Base-by-base conservation (phyloP, 2,888 invertebrate genomes). In the Nemapogon koenigi region DNA sequence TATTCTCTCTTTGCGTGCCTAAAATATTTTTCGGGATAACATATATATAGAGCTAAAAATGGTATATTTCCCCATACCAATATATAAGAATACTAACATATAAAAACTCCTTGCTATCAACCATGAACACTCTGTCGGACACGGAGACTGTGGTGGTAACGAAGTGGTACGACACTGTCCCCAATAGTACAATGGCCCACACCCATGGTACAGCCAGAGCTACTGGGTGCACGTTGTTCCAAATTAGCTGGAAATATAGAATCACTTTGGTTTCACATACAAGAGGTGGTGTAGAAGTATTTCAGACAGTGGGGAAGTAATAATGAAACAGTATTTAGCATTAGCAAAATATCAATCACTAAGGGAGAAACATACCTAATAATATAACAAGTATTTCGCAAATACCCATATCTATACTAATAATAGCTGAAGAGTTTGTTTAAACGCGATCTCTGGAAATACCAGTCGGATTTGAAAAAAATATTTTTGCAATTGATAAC, bases 201-300 rank as follows among this genome's bases (percentile, higher is more conserved):
- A 61, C 15, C 52, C 62, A 62, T 2, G 76, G 75, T 25, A 73
- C 42, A 2, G 52, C 37, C 30, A 60, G 39, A 31, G 71, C 47
- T 62, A 68, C 68, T 6, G 51, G 40, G n/a, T 52, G 45, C 36
- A 58, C 49, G 38, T 70, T 76, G 46, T 75, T 76, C 70, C 69
- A 76, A 22, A 70, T 51, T 40, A 73, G 46, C 76, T 76, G 43
- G 43, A 60, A 60, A 26, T 19, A 33, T 33, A 22, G 6, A 22
- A 22, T 22, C 6, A 22, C 22, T 7, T 22, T 22, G 10, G 4
- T 7, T 7, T 22, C 22, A 22, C 6, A 10, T 10, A 59, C 65
- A n/a, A n/a, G n/a, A n/a, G n/a, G n/a, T n/a, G n/a, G n/a, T n/a
- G n/a, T n/a, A n/a, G n/a, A n/a, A n/a, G n/a, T n/a, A n/a, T n/a